Percentiles rank a stretch among this genome's conserved stretches.
Conservation (phyloP, 2,888 invertebrate species). For the Resseliella maxima region DNA sequence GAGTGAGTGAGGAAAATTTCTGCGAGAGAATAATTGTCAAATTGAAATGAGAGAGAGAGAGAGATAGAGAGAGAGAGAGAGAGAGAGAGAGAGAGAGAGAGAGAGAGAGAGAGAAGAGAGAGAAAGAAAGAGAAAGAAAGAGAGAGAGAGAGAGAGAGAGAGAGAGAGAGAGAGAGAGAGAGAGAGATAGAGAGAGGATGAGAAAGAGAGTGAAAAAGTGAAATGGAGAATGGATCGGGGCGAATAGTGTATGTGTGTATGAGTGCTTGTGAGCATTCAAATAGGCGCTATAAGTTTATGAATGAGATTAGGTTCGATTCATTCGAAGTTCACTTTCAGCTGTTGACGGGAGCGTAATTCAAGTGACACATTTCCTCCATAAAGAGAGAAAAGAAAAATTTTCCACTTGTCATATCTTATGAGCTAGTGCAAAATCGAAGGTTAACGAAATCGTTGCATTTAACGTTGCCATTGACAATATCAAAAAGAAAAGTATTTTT, state of each 20-base stretch:
- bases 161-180: background rate
- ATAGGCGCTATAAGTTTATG: conserved; percentile 20
- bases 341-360: background rate
- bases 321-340: background rate
- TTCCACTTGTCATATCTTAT: conserved; percentile 23
- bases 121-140: background rate
- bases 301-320: background rate
- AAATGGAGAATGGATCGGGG: background rate
- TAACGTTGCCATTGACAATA: conserved; percentile 33
- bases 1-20: background rate
- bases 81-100: background rate
- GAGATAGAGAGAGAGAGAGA: background rate
- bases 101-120: background rate
- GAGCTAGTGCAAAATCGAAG: conserved; percentile 31
- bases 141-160: background rate
- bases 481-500: background rate
- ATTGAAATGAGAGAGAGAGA: background rate
- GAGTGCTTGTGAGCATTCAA: background rate
- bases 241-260: background rate
- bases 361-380: background rate
- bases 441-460: background rate
- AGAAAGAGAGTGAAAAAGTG: background rate
- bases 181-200: background rate
- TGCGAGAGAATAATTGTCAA: background rate
- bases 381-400: conserved; percentile 10